Evolutionary conservation across 1,140 invertebrate species (phyloP), one percentile per base, ranked within the genome.

Genomic region (Magallana gigas): DNA sequence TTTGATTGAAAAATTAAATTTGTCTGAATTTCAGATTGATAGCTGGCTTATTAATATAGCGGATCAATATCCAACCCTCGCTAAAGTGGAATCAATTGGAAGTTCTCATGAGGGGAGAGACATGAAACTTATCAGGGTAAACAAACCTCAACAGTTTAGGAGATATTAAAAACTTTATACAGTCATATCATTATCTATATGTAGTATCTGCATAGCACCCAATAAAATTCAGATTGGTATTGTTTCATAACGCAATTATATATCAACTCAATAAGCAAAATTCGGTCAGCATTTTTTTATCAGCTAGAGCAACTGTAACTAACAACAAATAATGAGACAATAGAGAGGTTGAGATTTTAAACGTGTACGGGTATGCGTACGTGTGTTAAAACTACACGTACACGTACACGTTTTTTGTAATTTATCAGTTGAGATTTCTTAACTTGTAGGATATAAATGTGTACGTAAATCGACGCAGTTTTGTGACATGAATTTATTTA

Each of bases 121-220:
- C 18, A 84, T 84, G 83, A 84, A 84, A 60, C 23, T 84, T 16
- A 84, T 84, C 16, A 84, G 60, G 83, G 83, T 84, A 84, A 5
- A 83, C 9, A 18, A 8, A 57, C 11, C 16, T 83, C 0, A 64
- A 64, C 14, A n/a, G 60, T 4, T 64, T 64, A 1, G 16, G 16
- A 18, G 12, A 18, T 64, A 16, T 64, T 64, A 8, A 8, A 5
- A 18, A 16, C 60, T 64, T 64, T 3, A n/a, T 18, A n/a, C 60
- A 23, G 23, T 23, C 23, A 16, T n/a, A 64, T 8, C 18, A 64
- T 64, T 64, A 18, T 64, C 18, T 16, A n/a, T 64, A 18, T 16
- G 60, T 8, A 2, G 18, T n/a, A 5, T 16, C 7, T n/a, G 16
- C 18, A n/a, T 64, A 18, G 14, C 60, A 64, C 6, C 18, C 16